Percentiles rank a stretch among this genome's conserved stretches.
These are phyloP conservation scores for Helarctos malayanus DNA, from an alignment of 2,797 vertebrate genomes.

Conservation along the genomic window DNA sequence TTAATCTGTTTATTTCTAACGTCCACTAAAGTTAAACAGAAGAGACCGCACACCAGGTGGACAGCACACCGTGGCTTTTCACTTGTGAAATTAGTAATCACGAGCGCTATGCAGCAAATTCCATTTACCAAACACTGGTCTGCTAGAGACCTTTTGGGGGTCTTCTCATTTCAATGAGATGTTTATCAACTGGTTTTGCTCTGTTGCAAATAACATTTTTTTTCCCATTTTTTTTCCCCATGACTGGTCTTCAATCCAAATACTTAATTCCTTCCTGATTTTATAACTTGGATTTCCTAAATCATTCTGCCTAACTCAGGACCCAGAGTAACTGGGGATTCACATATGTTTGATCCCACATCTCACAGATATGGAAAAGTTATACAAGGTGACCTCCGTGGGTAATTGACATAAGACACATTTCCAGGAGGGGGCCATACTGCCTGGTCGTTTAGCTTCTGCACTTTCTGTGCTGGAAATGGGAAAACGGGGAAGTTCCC, in stretches of 20 bases:
- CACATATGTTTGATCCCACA: neutral
- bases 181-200: conserved; percentile 17
- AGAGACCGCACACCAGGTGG: neutral
- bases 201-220: neutral
- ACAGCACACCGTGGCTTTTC: neutral
- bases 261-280: conserved; percentile 66
- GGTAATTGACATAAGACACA: neutral
- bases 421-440: neutral
- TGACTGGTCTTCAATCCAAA: neutral
- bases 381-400: neutral
- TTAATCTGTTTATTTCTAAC: neutral
- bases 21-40: neutral
- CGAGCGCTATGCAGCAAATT: rapidly evolving
- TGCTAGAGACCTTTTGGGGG: neutral
- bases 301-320: neutral
- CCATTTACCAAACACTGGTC: neutral
- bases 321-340: neutral
- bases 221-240: neutral
- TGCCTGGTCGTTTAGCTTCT: neutral
- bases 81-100: neutral
- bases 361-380: neutral
- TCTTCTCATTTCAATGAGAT: neutral
- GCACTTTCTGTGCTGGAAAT: neutral
- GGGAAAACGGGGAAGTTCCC: neutral
- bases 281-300: conserved; percentile 53